Evolutionary conservation across 2,888 invertebrate species (phyloP).

Genomic region (Synergus umbraculus): DNA sequence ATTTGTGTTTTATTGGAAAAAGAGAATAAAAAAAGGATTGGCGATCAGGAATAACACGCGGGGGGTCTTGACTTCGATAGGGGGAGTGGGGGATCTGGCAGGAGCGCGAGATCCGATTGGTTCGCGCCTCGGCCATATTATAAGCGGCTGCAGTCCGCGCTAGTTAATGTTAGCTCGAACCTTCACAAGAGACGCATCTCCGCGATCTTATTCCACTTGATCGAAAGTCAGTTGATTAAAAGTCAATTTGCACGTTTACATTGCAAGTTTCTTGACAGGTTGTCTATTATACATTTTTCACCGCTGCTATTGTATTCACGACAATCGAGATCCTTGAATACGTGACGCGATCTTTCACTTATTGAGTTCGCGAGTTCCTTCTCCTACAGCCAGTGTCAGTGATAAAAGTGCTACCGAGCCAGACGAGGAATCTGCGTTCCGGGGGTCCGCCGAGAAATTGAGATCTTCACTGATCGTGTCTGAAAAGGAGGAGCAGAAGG

Average conservation of each 20-base stretch:
- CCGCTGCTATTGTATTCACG: background rate
- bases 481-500: conserved; percentile 5
- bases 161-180: conserved; percentile 76
- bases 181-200: conserved; percentile 74
- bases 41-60: conserved; percentile 57
- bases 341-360: conserved; percentile 4
- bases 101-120: conserved; percentile 72
- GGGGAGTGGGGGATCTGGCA: conserved; percentile 62
- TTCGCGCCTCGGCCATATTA: conserved; percentile 75
- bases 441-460: background rate
- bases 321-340: background rate
- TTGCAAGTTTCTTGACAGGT: conserved; percentile 9
- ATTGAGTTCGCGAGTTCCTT: conserved; percentile 29
- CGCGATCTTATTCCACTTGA: conserved; percentile 52
- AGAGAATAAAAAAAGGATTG: conserved; percentile 34
- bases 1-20: background rate
- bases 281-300: background rate
- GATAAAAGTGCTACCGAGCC: conserved; percentile 6
- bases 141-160: conserved; percentile 74
- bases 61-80: conserved; percentile 62
- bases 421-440: background rate
- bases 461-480: conserved; percentile 18
- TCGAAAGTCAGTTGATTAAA: conserved; percentile 33
- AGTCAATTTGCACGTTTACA: conserved; percentile 3
- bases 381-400: conserved; percentile 15